Conservation (phyloP, 2,888 invertebrate genomes). For the Fragum fragum region DNA sequence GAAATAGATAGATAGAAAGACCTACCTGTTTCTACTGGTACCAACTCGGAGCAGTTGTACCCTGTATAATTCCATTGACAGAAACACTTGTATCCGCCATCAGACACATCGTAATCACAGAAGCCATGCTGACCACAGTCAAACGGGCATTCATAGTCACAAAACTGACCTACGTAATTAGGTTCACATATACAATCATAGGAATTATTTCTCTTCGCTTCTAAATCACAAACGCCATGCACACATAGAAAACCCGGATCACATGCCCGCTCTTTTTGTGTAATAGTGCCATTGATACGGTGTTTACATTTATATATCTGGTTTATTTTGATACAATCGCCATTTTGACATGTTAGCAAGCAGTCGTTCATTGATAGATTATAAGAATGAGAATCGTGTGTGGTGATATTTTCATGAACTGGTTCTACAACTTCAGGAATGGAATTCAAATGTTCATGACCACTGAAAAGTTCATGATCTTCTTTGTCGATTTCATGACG, state of each 20-base stretch:
- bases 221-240: conserved; percentile 61
- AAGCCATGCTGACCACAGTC: conserved; percentile 70
- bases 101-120: conserved; percentile 50
- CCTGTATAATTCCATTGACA: conserved; percentile 69
- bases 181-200: conserved; percentile 68
- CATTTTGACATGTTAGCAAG: conserved; percentile 37
- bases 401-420: not conserved
- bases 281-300: conserved; percentile 28
- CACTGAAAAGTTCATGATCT: not conserved
- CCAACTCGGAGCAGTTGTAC: conserved; percentile 57
- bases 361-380: conserved; percentile 13
- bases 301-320: conserved; percentile 51
- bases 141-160: conserved; percentile 60
- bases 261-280: conserved; percentile 33
- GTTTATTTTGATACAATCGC: conserved; percentile 56
- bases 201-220: conserved; percentile 34
- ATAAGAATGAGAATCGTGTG: not conserved
- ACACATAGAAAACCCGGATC: conserved; percentile 60
- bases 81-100: conserved; percentile 53
- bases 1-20: too few species aligned
- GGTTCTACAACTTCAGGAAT: not conserved
- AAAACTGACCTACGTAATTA: conserved; percentile 70
- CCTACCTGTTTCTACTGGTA: conserved; percentile 50
- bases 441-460: not conserved
- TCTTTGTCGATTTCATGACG: not conserved